A percentile compares a stretch with the other conserved stretches of the same genome.
Conservation (phyloP, 2,888 invertebrate genomes). For the Neoscelio sp. region DNA sequence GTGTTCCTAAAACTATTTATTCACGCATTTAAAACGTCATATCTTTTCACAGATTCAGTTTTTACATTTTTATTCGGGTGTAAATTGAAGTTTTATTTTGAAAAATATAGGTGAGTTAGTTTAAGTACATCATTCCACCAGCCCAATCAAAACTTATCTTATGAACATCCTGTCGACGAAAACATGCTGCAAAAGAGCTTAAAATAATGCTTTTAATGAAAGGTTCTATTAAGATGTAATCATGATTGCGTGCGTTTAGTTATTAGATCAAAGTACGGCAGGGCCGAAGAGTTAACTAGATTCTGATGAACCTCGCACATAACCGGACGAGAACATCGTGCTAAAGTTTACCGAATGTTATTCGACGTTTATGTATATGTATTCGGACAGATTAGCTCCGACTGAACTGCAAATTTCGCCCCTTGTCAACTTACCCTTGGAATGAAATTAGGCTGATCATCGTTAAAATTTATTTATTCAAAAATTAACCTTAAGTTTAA, state of each 20-base stretch:
- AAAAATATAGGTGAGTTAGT: too few relatives aligned
- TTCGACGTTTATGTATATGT: constrained; percentile 40
- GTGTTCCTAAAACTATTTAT: too few relatives aligned
- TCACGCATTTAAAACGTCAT: too few relatives aligned
- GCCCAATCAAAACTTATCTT: background rate
- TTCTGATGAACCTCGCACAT: constrained; percentile 72
- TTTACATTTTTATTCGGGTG: too few relatives aligned
- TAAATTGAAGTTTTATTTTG: too few relatives aligned
- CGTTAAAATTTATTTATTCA: constrained; percentile 24
- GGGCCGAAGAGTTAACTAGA: constrained; percentile 76
- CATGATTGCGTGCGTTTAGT: constrained; percentile 78
- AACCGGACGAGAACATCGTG: constrained; percentile 63
- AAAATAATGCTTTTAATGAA: constrained; percentile 23
- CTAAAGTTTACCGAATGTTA: constrained; percentile 62
- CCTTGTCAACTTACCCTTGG: constrained; percentile 36
- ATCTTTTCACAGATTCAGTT: too few relatives aligned
- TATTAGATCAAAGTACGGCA: constrained; percentile 80
- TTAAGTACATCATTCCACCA: too few relatives aligned
- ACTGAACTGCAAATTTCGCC: constrained; percentile 29
- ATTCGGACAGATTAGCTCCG: constrained; percentile 30
- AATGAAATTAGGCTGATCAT: constrained; percentile 20
- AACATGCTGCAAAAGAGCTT: background rate
- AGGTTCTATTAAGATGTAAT: constrained; percentile 77
- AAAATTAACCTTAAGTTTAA: background rate
- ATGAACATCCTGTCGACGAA: constrained; percentile 10